These are phyloP conservation scores for Azemiops feae DNA, from an alignment of 2,113 vertebrate genomes.

Conservation along the genomic window DNA sequence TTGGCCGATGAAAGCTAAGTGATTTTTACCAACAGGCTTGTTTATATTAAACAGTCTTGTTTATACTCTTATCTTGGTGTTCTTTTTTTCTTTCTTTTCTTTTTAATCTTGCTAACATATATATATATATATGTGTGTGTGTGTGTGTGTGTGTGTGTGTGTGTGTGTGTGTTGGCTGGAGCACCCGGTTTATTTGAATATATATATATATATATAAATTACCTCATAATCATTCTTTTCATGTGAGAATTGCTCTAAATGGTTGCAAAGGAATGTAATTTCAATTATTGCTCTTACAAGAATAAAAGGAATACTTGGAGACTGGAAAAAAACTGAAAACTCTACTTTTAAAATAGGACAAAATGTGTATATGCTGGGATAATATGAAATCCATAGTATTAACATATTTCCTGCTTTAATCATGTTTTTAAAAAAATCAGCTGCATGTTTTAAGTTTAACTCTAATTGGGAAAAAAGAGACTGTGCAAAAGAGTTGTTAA, in stretches of 20 bases:
- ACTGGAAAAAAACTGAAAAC: constrained; percentile 8
- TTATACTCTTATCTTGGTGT: no score
- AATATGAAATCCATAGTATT: background rate
- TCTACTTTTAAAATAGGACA: background rate
- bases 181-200: no score
- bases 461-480: background rate
- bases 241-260: background rate
- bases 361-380: background rate
- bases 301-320: constrained; percentile 14
- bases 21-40: no score
- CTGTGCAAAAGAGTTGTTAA: background rate
- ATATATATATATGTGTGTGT: no score
- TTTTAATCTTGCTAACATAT: no score
- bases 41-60: no score
- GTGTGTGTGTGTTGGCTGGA: no score
- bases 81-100: no score
- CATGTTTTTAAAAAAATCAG: constrained; percentile 1
- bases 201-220: no score
- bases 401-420: constrained; percentile 3
- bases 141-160: no score
- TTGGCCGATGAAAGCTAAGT: no score
- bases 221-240: constrained; percentile 8
- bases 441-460: background rate
- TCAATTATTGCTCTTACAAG: background rate
- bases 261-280: constrained; percentile 6